Evolutionary conservation across 2,888 invertebrate species (phyloP), one percentile per base, ranked within the genome.

Genomic region (Epicampocera succincta): DNA sequence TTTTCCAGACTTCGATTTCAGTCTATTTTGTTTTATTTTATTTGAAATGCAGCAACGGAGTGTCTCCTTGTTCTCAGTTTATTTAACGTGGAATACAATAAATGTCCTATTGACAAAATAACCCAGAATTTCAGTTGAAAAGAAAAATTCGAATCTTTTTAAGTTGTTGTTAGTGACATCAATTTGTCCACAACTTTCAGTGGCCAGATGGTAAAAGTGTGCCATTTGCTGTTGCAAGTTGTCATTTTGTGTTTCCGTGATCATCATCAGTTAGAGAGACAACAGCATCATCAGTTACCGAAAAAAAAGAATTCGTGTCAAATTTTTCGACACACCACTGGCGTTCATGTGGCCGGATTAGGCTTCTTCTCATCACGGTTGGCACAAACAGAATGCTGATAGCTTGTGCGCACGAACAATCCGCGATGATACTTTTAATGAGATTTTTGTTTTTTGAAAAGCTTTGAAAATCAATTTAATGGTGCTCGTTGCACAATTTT

Each of bases 251-350:
- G 9, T 29, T 44, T 44, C 54, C 19, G 17, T 38, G 2, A 50
- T 58, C 48, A 74, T 12, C 50, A n/a, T 58, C 21, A 66, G 50
- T 63, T 65, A 65, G 21, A 40, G 40, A 33, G 33, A 48, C 46
- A 56, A 48, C 46, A 65, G 21, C 12, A 38, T 33, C 46, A 54
- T 33, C 61, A 29, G 52, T 42, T 71, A 15, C 12, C 58, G 21
- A 46, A 69, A 21, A 25, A 13, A 68, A 46, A 0, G n/a, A 17
- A 44, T 38, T 19, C 46, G 42, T 72, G 38, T 52, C 12, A 44
- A 61, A 56, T 48, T 13, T 17, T 52, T 54, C 50, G 52, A 54
- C 60, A 61, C 46, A 69, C 19, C 50, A 46, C 66, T 76, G 72
- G 63, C 68, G 65, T 56, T 48, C 66, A 48, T 66, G n/a, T 29